A percentile compares a stretch with the other conserved stretches of the same genome.
These are phyloP conservation scores for Pardalotus punctatus DNA, from an alignment of 2,113 vertebrate species.

Conservation along the genomic window DNA sequence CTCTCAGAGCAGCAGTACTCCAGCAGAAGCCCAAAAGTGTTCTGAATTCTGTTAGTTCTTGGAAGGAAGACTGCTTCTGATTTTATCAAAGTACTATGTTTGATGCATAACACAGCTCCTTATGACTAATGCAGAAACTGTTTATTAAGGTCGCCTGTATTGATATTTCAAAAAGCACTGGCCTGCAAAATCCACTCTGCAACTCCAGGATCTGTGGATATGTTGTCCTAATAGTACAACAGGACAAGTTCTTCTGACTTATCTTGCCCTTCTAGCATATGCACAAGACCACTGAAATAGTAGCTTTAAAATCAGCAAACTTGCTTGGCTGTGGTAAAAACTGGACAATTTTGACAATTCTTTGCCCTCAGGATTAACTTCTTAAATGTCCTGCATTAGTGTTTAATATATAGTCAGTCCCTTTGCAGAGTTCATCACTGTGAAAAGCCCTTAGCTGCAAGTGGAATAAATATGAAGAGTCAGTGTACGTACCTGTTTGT, in stretches of 20 bases:
- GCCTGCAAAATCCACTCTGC: background rate
- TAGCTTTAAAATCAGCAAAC: background rate
- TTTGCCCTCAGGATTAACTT: background rate
- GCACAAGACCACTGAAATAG: background rate
- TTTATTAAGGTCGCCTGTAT: background rate
- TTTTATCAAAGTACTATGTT: background rate
- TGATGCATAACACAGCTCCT: background rate
- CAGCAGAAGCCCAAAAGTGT: background rate
- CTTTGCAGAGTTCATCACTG: background rate
- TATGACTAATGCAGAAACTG: background rate
- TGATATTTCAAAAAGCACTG: background rate
- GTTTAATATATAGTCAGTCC: background rate
- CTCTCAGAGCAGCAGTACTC: background rate
- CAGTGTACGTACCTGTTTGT: background rate
- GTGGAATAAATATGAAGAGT: background rate
- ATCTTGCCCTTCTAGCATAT: background rate
- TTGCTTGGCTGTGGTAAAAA: background rate
- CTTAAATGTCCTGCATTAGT: background rate
- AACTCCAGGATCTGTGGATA: background rate
- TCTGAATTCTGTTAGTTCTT: background rate
- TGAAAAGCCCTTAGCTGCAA: background rate
- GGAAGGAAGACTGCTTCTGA: background rate
- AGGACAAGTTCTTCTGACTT: background rate
- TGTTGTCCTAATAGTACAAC: background rate
- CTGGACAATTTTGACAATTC: background rate